Conservation (phyloP, 92 coral and sea anemone genomes). For the Epizoanthus illoricatus region DNA sequence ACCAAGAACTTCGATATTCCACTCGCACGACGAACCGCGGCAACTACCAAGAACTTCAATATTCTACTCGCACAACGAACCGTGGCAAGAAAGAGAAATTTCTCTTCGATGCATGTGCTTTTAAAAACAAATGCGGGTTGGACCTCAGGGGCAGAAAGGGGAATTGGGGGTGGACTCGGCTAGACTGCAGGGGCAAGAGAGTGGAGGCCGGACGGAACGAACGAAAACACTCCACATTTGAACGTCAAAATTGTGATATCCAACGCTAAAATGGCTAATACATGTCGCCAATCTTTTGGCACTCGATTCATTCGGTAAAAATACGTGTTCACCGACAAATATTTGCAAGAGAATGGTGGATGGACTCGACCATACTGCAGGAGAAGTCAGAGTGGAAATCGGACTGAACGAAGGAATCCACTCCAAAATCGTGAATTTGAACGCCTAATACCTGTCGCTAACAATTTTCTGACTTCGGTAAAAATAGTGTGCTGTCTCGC, state of each 20-base stretch:
- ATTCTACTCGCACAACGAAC: no score
- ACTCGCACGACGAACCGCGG: no score
- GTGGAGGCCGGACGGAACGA: background rate
- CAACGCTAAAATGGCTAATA: background rate
- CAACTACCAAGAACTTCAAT: no score
- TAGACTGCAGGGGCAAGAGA: background rate
- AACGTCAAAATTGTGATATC: background rate
- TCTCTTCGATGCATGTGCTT: no score
- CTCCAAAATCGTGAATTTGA: background rate
- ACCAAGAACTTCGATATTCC: no score
- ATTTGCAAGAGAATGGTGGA: background rate
- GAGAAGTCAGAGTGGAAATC: no score
- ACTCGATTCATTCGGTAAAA: background rate
- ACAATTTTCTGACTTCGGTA: background rate
- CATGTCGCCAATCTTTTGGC: background rate
- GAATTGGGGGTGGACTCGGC: constrained; percentile 2
- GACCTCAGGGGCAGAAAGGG: no score
- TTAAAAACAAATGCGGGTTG: no score
- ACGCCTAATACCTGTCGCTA: background rate
- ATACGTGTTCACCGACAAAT: background rate
- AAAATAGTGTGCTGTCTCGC: background rate
- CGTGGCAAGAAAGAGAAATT: no score
- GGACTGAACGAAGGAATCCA: no score
- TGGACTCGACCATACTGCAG: no score
- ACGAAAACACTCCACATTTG: background rate